Conservation (phyloP, 2,888 invertebrate species). For the Entomobrya multifasciata region DNA sequence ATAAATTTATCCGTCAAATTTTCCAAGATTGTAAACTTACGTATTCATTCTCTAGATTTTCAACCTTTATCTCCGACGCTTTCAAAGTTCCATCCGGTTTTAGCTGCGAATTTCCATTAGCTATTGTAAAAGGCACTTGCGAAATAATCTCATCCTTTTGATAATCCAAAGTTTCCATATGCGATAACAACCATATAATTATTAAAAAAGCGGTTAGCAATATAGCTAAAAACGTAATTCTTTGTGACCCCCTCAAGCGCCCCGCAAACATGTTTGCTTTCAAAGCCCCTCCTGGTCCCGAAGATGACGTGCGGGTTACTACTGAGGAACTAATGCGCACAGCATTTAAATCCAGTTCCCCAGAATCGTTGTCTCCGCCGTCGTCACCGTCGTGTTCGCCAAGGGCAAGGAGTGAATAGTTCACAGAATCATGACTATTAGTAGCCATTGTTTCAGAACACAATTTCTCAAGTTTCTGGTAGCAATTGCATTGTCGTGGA, state of each 20-base stretch:
- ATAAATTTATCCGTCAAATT: not conserved
- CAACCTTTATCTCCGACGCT: constrained; percentile 32
- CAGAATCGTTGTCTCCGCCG: not conserved
- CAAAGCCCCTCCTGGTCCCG: not conserved
- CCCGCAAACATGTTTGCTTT: constrained; percentile 44
- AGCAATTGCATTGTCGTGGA: no score
- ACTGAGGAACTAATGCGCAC: not conserved
- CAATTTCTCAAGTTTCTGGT: no score
- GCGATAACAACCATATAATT: constrained; percentile 53
- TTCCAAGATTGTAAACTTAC: not conserved
- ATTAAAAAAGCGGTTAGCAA: constrained; percentile 31
- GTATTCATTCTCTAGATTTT: not conserved
- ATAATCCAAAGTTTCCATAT: constrained; percentile 27
- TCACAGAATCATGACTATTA: constrained; percentile 28
- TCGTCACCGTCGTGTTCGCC: constrained; percentile 8
- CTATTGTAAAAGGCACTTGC: not conserved
- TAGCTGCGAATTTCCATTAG: not conserved
- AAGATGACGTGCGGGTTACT: not conserved
- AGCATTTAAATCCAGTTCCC: not conserved
- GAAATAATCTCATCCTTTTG: not conserved
- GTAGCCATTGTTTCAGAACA: constrained; percentile 44
- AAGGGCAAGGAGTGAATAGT: constrained; percentile 44
- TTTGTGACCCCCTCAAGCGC: constrained; percentile 37
- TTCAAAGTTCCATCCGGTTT: constrained; percentile 44
- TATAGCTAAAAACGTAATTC: constrained; percentile 43